phyloP scores from a whole-genome alignment of 2,797 vertebrate species.

The Galaxias olidus region DNA sequence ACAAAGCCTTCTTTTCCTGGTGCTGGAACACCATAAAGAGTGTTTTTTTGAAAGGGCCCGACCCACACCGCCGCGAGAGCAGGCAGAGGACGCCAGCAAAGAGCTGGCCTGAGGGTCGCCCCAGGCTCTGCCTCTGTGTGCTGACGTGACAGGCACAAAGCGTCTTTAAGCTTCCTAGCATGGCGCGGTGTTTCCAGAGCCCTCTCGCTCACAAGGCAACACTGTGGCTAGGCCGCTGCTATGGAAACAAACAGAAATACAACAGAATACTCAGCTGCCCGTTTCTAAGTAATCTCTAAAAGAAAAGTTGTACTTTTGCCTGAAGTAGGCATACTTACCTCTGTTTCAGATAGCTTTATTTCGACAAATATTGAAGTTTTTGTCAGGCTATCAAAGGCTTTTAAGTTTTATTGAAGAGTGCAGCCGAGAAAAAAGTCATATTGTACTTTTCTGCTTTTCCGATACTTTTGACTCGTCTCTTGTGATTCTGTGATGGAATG shows the following conservation, averaged over 20 bases:
- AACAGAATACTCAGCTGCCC: too few species aligned
- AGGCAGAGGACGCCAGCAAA: slow-evolving; percentile 56
- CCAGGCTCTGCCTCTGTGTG: slow-evolving; percentile 45
- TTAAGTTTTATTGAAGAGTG: background rate
- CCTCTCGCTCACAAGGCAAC: slow-evolving; percentile 6
- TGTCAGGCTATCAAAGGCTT: background rate
- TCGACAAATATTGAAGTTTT: slow-evolving; percentile 4
- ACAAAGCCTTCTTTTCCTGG: slow-evolving; percentile 38
- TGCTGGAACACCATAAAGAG: slow-evolving; percentile 44
- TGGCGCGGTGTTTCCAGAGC: slow-evolving; percentile 30
- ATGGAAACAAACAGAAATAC: too few species aligned
- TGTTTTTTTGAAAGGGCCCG: slow-evolving; percentile 32
- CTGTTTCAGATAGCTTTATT: background rate
- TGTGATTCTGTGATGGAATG: slow-evolving; percentile 1
- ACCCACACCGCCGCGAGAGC: slow-evolving; percentile 65
- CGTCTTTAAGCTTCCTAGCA: slow-evolving; percentile 44
- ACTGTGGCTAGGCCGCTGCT: too few species aligned
- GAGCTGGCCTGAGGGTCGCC: slow-evolving; percentile 57
- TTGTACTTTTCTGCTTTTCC: background rate
- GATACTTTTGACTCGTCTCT: background rate
- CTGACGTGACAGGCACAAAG: slow-evolving; percentile 42
- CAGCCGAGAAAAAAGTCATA: background rate
- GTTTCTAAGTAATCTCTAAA: background rate
- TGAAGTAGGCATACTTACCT: background rate
- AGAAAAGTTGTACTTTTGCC: slow-evolving; percentile 1